Base-by-base conservation (phyloP, 2,797 vertebrate genomes). In the Mallotus villosus region DNA sequence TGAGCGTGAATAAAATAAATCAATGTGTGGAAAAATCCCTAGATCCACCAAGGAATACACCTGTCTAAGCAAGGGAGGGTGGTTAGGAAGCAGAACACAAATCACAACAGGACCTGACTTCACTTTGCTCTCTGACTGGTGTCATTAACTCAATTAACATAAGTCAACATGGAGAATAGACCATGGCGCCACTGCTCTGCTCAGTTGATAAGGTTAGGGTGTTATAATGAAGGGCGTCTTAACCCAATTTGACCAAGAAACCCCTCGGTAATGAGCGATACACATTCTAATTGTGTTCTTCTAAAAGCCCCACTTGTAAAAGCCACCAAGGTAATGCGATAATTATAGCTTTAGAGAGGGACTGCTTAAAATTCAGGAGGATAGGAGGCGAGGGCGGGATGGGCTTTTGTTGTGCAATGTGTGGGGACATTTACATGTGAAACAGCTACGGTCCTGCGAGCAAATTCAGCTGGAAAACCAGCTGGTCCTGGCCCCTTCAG, bases 361-460 rank as follows among this genome's bases (percentile, higher is more conserved):
- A 68, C 74, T 77, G 41, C 61, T 80, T 75, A 65, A 59, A 70
- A 77, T 82, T 72, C 74, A 77, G 68, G 69, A 59, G 53, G 63
- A 5, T 72, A 46, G 41, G 24, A 71, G 67, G 67, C 55, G 16
- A 63, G 67, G 67, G 64, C 25, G n/a, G 59, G 49, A 57, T 51
- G 25, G 55, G 5, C 46, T 29, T 75, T 75, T 73, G 59, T 75
- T 68, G 55, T 32, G 70, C 63, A 64, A 71, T 79, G 63, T 27
- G 27, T 53, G 53, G 59, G 61, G 57, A 76, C 69, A 75, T 70
- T 75, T 61, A 75, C 68, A 81, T 73, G 68, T 73, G 73, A 67
- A 81, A 69, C 61, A 74, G 72, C 66, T 60, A 62, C 41, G 55
- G 32, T 51, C 55, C 63, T 65, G 22, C 57, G 32, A 63, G 61